Evolutionary conservation across 2,888 invertebrate genomes (phyloP), one percentile per base, ranked within the genome.

Genomic region (Rutpela maculata): DNA sequence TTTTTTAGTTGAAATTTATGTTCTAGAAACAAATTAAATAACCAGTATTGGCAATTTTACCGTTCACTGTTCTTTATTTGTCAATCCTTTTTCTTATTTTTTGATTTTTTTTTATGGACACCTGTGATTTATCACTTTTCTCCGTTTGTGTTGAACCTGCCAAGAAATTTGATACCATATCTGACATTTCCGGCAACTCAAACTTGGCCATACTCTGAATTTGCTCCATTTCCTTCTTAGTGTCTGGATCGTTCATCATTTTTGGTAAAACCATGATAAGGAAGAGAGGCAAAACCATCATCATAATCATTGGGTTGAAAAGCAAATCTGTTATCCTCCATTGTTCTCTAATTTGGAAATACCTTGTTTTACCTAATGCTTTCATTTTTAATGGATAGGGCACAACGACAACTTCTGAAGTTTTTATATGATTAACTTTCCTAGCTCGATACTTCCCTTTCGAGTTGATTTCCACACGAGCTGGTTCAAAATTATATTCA

Each of bases 181-280:
- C 99, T 0, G 98, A 97, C 92, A 99, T 94, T 90, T 99, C 99
- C 2, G 97, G 97, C 93, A 99, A 94, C 82, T 97, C 97, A 81
- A 95, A 95, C 88, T 94, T 93, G 0, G 95, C 94, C 86, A 96
- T 91, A 88, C 94, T 96, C 87, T 95, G 95, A 67, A 96, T 92
- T 88, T 98, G 97, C 90, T 98, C 97, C 91, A 98, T 94, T 90
- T 98, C 97, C 90, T 98, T 98, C 88, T 98, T 97, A 1, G 99
- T 96, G 89, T 99, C 98, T 5, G 99, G 98, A 90, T 99, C 99
- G 87, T 97, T 98, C 95, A 99, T 96, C 93, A 99, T 95, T 90
- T 98, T 98, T 0, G 99, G 98, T 85, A 99, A 90, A 79, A 99
- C 92, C 94, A 98, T 95, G 84, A 99, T 95, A 7, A 99, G 91